Base-by-base conservation (phyloP, 2,888 invertebrate genomes). In the Eupithecia centaureata region DNA sequence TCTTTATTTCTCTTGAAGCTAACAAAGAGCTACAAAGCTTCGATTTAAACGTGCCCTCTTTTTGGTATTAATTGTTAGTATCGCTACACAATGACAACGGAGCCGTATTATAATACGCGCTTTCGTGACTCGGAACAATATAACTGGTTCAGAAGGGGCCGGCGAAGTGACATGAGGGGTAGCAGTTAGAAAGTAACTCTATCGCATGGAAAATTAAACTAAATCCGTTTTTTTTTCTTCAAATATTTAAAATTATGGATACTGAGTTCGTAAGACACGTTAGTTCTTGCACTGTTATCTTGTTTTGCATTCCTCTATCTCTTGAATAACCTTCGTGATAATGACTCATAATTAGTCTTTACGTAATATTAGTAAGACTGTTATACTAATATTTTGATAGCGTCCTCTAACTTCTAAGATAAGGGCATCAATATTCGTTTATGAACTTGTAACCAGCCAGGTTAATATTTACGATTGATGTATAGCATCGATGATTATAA, bases 121-220 rank as follows among this genome's bases (percentile, higher is more conserved):
- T 64, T 70, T 75, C 74, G 74, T 75, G 73, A 73, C 73, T 73
- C 28, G 27, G n/a, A 51, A 61, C 73, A 63, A 73, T 74, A 72
- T 62, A 73, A 68, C 67, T 63, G 71, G 67, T 64, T 67, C 61
- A 35, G 67, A 62, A 67, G 63, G 42, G 61, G 58, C 12, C 61
- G 25, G 38, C 56, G 30, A 65, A 70, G 61, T 70, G 63, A 64
- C 61, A 57, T 63, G 63, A 63, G 60, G 63, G 61, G 58, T 66
- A 63, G 52, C 58, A 42, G 54, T 58, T 62, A 13, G 32, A 63
- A 52, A 57, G 61, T 52, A 66, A 35, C 32, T 32, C 22, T 22
- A n/a, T 56, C 13, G 27, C 4, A 57, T 32, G 22, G n/a, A 32
- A 57, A 57, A 28, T 18, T 4, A 22, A 57, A 22, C 18, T 12